phyloP scores from a whole-genome alignment of 2,888 invertebrate genomes.

The Drosophila planitibia region DNA sequence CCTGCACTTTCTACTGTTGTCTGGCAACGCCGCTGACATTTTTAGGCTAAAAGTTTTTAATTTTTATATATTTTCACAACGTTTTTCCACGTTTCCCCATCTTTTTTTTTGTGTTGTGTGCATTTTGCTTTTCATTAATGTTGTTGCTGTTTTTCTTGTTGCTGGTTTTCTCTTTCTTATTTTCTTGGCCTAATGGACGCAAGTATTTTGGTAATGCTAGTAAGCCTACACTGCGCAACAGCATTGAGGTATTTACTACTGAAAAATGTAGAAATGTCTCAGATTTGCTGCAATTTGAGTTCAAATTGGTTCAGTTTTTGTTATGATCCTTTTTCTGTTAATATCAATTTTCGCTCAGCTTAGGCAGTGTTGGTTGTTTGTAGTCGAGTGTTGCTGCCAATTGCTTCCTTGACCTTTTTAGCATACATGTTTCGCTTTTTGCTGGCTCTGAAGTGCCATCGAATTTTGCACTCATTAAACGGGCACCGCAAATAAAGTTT shows the following conservation, averaged over 20 bases:
- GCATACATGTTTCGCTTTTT: conserved; percentile 5
- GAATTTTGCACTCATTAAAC: conserved; percentile 28
- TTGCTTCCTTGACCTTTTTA: conserved; percentile 3
- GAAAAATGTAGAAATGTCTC: not conserved
- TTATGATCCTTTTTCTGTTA: not conserved
- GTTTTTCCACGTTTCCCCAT: conserved; percentile 22
- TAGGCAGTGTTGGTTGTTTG: not conserved
- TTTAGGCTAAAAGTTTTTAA: conserved; percentile 68
- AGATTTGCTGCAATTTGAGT: no score
- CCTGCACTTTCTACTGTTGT: conserved; percentile 30
- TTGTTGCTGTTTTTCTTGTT: conserved; percentile 1
- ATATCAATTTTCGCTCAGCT: not conserved
- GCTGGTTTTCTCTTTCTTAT: not conserved
- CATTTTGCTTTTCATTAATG: conserved; percentile 42
- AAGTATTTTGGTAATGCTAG: not conserved
- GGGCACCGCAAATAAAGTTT: conserved; percentile 40
- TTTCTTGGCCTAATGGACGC: conserved; percentile 11
- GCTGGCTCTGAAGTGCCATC: conserved; percentile 16
- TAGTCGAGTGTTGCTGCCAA: not conserved
- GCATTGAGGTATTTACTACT: not conserved
- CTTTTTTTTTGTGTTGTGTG: conserved; percentile 16
- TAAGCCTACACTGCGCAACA: conserved; percentile 15
- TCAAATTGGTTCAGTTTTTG: not conserved
- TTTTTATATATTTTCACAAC: conserved; percentile 66
- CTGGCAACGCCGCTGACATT: conserved; percentile 60